A percentile compares a stretch with the other conserved stretches of the same genome.
Evolutionary conservation across 2,113 vertebrate genomes (phyloP).

Genomic region (Puma concolor): DNA sequence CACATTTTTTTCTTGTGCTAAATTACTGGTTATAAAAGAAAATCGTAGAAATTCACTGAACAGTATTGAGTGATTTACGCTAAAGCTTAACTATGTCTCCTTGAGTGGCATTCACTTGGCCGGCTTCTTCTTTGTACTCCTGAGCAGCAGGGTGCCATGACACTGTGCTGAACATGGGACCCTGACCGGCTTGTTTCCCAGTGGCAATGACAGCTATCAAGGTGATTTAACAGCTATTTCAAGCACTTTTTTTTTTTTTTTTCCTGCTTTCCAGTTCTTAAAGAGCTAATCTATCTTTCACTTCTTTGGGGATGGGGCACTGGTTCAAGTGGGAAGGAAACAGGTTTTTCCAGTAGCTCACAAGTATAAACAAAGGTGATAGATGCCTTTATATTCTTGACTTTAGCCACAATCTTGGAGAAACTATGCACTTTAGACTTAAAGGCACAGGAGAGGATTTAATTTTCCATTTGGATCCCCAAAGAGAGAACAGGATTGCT

Average conservation of each 20-base stretch:
- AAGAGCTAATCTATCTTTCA: background rate
- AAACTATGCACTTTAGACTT: background rate
- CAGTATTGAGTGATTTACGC: background rate
- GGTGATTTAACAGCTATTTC: background rate
- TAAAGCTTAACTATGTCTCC: background rate
- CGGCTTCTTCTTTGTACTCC: background rate
- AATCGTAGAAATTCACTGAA: background rate
- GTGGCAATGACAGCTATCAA: background rate
- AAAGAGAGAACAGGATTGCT: background rate
- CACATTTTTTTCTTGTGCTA: background rate
- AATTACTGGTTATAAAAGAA: constrained; percentile 52
- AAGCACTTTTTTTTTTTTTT: background rate
- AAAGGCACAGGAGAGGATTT: background rate
- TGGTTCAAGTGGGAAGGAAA: background rate
- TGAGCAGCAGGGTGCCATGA: background rate
- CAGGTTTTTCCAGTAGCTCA: background rate
- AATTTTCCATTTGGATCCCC: constrained; percentile 6
- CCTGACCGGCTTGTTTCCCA: background rate
- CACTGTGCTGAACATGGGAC: accelerated
- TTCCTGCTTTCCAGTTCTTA: background rate
- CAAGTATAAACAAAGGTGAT: background rate
- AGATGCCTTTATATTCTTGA: background rate
- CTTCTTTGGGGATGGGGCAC: background rate
- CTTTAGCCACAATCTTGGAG: background rate
- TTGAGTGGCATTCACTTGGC: background rate